Evolutionary conservation across 2,888 invertebrate species (phyloP).

Genomic region (Apomyelois bistriatella): DNA sequence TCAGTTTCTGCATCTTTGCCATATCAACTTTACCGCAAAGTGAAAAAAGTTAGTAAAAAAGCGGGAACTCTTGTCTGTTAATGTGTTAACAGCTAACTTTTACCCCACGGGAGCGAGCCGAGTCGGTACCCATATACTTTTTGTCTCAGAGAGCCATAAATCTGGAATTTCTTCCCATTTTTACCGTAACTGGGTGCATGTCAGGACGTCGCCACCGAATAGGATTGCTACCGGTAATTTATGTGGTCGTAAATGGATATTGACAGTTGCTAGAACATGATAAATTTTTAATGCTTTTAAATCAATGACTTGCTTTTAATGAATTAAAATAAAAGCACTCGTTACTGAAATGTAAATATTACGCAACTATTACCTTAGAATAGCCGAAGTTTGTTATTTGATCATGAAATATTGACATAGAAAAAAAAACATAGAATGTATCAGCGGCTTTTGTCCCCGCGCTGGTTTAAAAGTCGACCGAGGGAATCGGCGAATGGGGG

Average conservation of each 20-base stretch:
- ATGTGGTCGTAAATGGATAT: not conserved
- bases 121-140: not conserved
- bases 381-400: no score
- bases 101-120: not conserved
- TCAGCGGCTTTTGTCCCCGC: no score
- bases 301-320: no score
- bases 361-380: no score
- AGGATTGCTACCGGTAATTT: not conserved
- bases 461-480: no score
- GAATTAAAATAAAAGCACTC: no score
- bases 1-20: no score
- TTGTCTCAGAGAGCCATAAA: conserved; percentile 1
- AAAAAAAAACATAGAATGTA: no score
- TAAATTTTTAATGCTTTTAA: no score
- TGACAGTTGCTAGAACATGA: not conserved
- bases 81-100: conserved; percentile 5
- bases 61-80: not conserved
- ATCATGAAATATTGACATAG: no score
- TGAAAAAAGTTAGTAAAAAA: not conserved
- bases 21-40: not conserved
- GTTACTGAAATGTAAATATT: no score
- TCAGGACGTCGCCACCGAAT: not conserved
- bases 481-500: no score
- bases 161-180: not conserved
- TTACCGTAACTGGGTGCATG: not conserved